Evolutionary conservation across 2,113 vertebrate genomes (phyloP).

Genomic region (Scortum barcoo): DNA sequence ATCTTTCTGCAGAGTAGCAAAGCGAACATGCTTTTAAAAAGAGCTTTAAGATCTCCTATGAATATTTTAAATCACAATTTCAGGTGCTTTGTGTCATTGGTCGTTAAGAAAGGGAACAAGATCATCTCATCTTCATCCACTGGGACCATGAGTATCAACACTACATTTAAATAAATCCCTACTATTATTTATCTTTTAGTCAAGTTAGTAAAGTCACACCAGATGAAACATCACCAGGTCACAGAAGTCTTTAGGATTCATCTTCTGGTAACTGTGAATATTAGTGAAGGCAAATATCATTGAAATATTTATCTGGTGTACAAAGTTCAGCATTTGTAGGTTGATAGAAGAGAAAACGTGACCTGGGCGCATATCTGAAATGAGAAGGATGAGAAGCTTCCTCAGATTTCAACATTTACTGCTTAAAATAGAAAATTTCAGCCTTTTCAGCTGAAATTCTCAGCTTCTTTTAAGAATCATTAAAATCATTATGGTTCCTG

Average conservation of each 20-base stretch:
- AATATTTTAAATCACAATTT: background rate
- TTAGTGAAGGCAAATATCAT: background rate
- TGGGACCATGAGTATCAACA: background rate
- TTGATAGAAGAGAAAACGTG: too few relatives aligned
- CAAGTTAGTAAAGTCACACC: background rate
- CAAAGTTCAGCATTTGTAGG: too few relatives aligned
- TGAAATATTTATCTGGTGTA: background rate
- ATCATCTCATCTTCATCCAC: background rate
- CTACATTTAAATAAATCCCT: too few relatives aligned
- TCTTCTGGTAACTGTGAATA: background rate
- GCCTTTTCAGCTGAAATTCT: too few relatives aligned
- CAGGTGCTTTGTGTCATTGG: background rate
- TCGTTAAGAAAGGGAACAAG: background rate
- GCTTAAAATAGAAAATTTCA: too few relatives aligned
- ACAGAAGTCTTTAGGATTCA: background rate
- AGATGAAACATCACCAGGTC: background rate
- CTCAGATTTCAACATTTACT: too few relatives aligned
- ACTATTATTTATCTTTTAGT: background rate
- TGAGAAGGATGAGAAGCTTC: too few relatives aligned
- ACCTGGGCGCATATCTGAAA: too few relatives aligned
- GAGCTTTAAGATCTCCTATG: background rate
- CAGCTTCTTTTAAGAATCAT: too few relatives aligned
- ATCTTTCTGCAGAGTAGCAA: background rate
- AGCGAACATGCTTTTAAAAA: background rate
- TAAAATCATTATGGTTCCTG: too few relatives aligned